Percentiles rank a stretch among this genome's conserved stretches.
Evolutionary conservation across 2,113 vertebrate species (phyloP).

Genomic region (Steatornis caripensis): DNA sequence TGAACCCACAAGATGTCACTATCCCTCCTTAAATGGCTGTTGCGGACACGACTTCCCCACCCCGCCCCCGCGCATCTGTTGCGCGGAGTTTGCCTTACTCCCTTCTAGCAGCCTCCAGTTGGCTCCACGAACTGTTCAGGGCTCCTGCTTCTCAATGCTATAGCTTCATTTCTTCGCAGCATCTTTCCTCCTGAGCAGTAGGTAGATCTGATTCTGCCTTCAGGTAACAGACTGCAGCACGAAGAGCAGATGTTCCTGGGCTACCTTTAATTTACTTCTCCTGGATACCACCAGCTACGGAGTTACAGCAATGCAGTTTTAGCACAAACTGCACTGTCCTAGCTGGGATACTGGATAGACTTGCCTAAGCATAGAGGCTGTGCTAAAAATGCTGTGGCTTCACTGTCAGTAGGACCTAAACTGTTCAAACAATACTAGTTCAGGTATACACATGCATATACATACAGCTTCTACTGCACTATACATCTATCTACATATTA

Average conservation of each 20-base stretch:
- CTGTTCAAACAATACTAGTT: rapidly evolving
- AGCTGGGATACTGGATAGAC: neutral
- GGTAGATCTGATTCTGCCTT: neutral
- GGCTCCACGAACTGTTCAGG: neutral
- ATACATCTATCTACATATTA: neutral
- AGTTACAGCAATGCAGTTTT: neutral
- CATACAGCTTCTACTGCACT: neutral
- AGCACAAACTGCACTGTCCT: neutral
- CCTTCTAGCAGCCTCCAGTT: neutral
- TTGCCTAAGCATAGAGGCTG: neutral
- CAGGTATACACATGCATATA: rapidly evolving
- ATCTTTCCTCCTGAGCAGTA: neutral
- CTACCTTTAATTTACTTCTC: neutral
- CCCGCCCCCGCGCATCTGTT: too few species aligned
- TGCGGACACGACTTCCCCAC: rapidly evolving
- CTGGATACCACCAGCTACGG: neutral
- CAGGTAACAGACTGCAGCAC: neutral
- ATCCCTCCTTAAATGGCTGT: neutral
- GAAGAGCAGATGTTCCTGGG: neutral
- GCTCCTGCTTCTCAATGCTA: neutral
- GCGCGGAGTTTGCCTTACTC: rapidly evolving
- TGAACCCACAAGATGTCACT: constrained; percentile 70
- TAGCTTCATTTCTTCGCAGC: neutral
- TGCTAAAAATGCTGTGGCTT: neutral
- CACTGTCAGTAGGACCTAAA: rapidly evolving